Conservation (phyloP, 1,140 invertebrate genomes). For the Episyrphus balteatus region DNA sequence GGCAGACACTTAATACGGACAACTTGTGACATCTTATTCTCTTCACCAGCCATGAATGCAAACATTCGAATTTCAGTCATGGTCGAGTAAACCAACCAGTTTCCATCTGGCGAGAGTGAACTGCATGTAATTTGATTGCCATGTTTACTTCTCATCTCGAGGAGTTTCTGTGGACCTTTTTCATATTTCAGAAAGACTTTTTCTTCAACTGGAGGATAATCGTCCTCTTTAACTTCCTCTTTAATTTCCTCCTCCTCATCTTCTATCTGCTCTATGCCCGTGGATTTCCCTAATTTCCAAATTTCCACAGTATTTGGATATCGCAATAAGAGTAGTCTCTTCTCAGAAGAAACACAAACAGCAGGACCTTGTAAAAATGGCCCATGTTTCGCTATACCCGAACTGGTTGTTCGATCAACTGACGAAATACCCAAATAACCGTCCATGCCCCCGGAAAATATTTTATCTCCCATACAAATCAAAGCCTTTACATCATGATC, state of each 20-base stretch:
- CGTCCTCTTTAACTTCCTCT: neutral
- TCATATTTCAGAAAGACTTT: conserved; percentile 12
- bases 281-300: conserved; percentile 48
- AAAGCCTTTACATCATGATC: conserved; percentile 72
- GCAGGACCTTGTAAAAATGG: conserved; percentile 52
- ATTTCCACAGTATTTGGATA: conserved; percentile 55
- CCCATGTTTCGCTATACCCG: conserved; percentile 60
- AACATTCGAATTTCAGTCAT: conserved; percentile 52
- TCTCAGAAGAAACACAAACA: conserved; percentile 45
- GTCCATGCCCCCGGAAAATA: conserved; percentile 71
- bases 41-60: conserved; percentile 6
- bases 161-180: conserved; percentile 50
- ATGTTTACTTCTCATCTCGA: conserved; percentile 49
- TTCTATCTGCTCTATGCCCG: conserved; percentile 14
- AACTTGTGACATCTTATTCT: conserved; percentile 35
- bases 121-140: conserved; percentile 53
- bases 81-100: conserved; percentile 64
- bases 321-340: conserved; percentile 53
- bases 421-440: conserved; percentile 59
- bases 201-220: neutral
- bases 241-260: conserved; percentile 12
- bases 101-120: conserved; percentile 54
- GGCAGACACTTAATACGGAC: conserved; percentile 38
- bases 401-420: conserved; percentile 35
- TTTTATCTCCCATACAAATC: conserved; percentile 46